Percentiles rank a stretch among this genome's conserved stretches.
These are phyloP conservation scores for Heterochromis multidens DNA, from an alignment of 2,113 vertebrate species.

Conservation along the genomic window DNA sequence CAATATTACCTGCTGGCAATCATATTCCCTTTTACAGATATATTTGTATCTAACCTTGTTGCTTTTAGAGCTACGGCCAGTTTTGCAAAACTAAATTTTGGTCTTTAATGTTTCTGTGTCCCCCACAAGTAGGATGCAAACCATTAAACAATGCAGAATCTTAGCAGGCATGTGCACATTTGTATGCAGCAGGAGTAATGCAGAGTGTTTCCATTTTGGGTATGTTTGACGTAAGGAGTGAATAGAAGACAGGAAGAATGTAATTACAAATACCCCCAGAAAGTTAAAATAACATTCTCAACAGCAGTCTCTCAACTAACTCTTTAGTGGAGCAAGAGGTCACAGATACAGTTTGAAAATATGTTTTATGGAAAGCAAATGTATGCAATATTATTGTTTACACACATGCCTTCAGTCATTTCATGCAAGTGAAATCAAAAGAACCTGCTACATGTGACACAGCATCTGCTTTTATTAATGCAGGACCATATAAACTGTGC, in stretches of 20 bases:
- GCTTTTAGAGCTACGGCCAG: not conserved
- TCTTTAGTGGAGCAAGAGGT: not conserved
- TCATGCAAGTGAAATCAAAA: not conserved
- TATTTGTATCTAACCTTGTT: not conserved
- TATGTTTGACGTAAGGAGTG: not conserved
- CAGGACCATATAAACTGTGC: not conserved
- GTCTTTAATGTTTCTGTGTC: not conserved
- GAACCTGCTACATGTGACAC: not conserved
- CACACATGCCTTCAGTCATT: not conserved
- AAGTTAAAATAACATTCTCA: not conserved
- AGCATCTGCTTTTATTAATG: not conserved
- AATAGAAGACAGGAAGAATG: not conserved
- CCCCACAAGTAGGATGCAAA: not conserved
- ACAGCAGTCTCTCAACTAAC: not conserved
- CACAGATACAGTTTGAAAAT: not conserved
- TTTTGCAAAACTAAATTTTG: not conserved
- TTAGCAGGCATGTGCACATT: constrained; percentile 3
- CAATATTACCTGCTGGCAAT: not conserved
- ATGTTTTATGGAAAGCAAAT: not conserved
- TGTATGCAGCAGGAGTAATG: constrained; percentile 1
- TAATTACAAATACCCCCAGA: not conserved
- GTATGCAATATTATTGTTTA: not conserved
- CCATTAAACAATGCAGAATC: not conserved
- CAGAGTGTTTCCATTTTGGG: constrained; percentile 1
- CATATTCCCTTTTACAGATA: not conserved